Conservation (phyloP, 2,113 vertebrate genomes). For the Vireo altiloquus region DNA sequence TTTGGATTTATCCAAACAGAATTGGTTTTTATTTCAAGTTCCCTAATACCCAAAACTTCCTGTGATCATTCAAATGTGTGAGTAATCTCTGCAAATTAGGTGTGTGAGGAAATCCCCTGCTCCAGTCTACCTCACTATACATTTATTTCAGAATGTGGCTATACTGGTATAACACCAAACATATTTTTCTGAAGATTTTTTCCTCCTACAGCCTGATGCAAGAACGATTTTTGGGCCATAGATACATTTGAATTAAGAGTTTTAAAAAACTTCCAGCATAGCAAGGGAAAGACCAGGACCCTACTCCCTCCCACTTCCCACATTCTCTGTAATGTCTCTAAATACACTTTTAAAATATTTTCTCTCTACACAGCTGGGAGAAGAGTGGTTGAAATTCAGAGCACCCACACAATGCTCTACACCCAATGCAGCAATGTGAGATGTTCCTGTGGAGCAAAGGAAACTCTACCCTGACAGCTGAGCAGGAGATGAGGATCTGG, state of each 20-base stretch:
- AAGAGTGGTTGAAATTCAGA: neutral
- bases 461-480: neutral
- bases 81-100: neutral
- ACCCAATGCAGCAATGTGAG: neutral
- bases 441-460: neutral
- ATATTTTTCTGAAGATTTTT: neutral
- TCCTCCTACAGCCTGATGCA: neutral
- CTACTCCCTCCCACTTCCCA: neutral
- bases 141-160: neutral
- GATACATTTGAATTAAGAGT: neutral
- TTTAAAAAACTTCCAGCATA: neutral
- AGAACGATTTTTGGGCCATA: neutral
- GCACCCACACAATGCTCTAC: neutral
- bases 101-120: neutral
- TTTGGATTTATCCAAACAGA: neutral
- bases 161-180: neutral
- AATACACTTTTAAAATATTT: neutral
- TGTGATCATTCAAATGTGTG: accelerated
- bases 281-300: neutral
- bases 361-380: neutral
- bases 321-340: neutral
- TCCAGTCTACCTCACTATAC: neutral
- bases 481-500: neutral
- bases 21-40: neutral
- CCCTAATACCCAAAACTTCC: neutral